A percentile compares a stretch with the other conserved stretches of the same genome.
Evolutionary conservation across 2,888 invertebrate genomes (phyloP).

Genomic region (Agrochola lychnidis): DNA sequence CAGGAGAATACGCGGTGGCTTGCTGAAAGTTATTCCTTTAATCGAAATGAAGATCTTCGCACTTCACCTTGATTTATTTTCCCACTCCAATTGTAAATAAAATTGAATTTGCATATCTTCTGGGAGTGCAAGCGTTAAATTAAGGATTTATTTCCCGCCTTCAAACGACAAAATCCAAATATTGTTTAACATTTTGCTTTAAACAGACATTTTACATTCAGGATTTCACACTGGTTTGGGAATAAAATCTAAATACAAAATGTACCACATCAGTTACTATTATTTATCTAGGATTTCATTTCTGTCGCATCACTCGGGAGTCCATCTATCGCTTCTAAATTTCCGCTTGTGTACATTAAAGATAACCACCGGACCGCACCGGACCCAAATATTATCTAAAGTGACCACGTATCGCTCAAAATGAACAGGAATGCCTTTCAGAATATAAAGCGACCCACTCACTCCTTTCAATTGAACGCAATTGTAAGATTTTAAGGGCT

Average conservation of each 20-base stretch:
- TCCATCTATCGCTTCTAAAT: not conserved
- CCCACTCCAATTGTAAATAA: not conserved
- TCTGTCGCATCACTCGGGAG: no score
- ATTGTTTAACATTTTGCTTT: no score
- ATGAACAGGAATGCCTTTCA: conserved; percentile 8
- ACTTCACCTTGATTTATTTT: not conserved
- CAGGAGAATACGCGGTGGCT: no score
- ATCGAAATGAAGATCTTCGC: not conserved
- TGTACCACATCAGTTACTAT: no score
- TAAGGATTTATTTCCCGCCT: not conserved
- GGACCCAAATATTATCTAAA: not conserved
- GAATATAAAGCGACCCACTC: not conserved
- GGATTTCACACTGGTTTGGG: not conserved
- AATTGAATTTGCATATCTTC: not conserved
- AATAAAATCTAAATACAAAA: no score
- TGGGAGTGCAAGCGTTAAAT: not conserved
- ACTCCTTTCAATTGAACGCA: not conserved
- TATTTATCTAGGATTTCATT: no score
- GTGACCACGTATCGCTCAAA: conserved; percentile 22
- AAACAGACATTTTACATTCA: not conserved
- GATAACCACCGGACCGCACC: not conserved
- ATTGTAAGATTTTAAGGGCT: not conserved
- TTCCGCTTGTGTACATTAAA: not conserved
- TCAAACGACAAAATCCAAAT: not conserved
- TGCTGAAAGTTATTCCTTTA: not conserved